phyloP scores from a whole-genome alignment of 2,797 vertebrate genomes.

The Valencia hispanica region DNA sequence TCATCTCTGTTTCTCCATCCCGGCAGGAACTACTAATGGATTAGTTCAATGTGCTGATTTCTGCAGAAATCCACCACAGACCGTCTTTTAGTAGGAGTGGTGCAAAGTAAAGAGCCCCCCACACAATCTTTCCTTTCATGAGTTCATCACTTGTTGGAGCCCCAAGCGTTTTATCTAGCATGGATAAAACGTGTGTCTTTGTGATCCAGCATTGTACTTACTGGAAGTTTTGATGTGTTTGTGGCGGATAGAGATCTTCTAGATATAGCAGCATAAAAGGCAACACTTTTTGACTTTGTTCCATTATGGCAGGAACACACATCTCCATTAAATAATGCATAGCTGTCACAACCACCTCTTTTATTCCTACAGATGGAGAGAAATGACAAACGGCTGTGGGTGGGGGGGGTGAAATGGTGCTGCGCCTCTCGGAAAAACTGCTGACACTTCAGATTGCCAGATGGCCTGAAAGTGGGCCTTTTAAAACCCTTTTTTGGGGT shows the following conservation, averaged over 20 bases:
- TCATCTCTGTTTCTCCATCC: slow-evolving; percentile 43
- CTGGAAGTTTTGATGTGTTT: slow-evolving; percentile 17
- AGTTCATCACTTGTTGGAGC: slow-evolving; percentile 52
- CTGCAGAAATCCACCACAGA: slow-evolving; percentile 53
- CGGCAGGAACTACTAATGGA: slow-evolving; percentile 61
- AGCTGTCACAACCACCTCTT: slow-evolving; percentile 43
- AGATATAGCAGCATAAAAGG: slow-evolving; percentile 58
- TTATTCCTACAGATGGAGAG: slow-evolving; percentile 29
- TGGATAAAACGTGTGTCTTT: slow-evolving; percentile 9
- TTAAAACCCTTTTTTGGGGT: slow-evolving; percentile 37
- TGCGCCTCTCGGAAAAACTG: slow-evolving; percentile 55
- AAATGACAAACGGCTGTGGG: slow-evolving; percentile 29
- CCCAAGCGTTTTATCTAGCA: slow-evolving; percentile 30
- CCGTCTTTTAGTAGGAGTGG: slow-evolving; percentile 17
- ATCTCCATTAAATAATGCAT: slow-evolving; percentile 69
- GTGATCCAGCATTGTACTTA: slow-evolving; percentile 2
- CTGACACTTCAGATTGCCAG: slow-evolving; percentile 58
- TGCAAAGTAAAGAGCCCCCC: slow-evolving; percentile 29
- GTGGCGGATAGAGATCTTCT: slow-evolving; percentile 56
- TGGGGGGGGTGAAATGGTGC: slow-evolving; percentile 4
- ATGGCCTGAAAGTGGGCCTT: slow-evolving; percentile 39
- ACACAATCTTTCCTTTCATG: slow-evolving; percentile 17
- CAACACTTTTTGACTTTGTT: slow-evolving; percentile 67
- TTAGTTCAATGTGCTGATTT: slow-evolving; percentile 67
- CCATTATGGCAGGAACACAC: slow-evolving; percentile 65